Conservation (phyloP, 2,797 vertebrate species). For the Alfaro cultratus region DNA sequence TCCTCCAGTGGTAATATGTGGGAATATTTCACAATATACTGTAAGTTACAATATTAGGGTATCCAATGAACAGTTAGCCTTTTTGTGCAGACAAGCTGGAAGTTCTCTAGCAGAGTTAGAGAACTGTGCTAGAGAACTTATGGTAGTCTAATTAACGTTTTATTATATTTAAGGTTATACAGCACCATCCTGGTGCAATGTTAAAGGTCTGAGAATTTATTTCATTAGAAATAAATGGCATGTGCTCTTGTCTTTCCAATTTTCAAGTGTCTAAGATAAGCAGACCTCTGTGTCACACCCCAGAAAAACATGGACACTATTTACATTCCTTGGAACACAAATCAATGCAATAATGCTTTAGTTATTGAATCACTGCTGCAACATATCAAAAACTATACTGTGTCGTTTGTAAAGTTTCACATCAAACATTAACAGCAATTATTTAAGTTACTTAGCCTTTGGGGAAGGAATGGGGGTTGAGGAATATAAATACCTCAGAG, state of each 20-base stretch:
- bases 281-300: not conserved
- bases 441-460: too few relatives aligned
- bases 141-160: not conserved
- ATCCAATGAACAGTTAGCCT: not conserved
- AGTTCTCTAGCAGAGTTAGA: not conserved
- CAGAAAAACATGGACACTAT: not conserved
- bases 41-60: not conserved
- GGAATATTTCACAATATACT: not conserved
- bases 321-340: not conserved
- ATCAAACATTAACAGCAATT: too few relatives aligned
- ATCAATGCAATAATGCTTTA: not conserved
- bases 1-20: constrained; percentile 15
- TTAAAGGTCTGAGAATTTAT: not conserved
- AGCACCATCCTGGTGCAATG: not conserved
- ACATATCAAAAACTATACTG: not conserved
- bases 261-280: not conserved
- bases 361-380: not conserved
- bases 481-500: too few relatives aligned
- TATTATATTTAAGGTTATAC: too few relatives aligned
- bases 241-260: not conserved
- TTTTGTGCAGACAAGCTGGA: not conserved
- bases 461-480: too few relatives aligned
- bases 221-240: not conserved
- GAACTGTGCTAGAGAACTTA: too few relatives aligned
- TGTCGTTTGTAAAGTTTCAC: too few relatives aligned